Base-by-base conservation (phyloP, 1,140 invertebrate species). In the Arctopsyche grandis region DNA sequence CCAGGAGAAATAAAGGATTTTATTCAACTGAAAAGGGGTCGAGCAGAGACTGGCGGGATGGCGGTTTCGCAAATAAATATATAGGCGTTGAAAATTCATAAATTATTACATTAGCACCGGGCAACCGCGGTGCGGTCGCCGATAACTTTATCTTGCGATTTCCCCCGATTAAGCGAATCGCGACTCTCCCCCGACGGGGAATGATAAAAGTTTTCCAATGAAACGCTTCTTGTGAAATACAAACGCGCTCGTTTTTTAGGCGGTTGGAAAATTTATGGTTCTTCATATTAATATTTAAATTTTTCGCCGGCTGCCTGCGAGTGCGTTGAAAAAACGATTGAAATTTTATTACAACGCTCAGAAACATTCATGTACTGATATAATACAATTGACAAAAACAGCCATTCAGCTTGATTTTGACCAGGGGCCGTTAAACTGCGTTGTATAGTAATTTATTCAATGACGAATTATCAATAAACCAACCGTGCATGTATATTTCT, bases 141-240 rank as follows among this genome's bases (percentile, higher is more conserved):
- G 70, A 79, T 79, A 73, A 75, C 70, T 79, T 79, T 75, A 74
- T 75, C 48, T 75, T 48, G 19, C 48, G 78, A 79, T 79, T 79
- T 70, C 24, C 46, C 63, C 44, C 77, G 77, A 79, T 74, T 79
- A 73, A 79, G 19, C 69, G 70, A 26, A 78, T 78, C 29, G 44
- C 46, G 69, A 46, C n/a, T 29, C n/a, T 29, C 24, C 16, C 43
- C 16, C 38, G 29, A 38, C 69, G 38, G 26, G 22, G 12, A 70
- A 78, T 78, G 75, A 69, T 69, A 78, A 78, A 78, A 78, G 44
- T 78, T 78, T 78, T 78, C 58, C 77, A 63, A 78, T 78, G 69
- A 78, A 71, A 73, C 0, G 21, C 29, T 46, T 16, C 5, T 12
- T 21, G 60, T 19, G 71, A 74, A 74, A 74, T 74, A 74, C 52